Evolutionary conservation across 2,797 vertebrate species (phyloP).

Genomic region (Tragopan temminckii): DNA sequence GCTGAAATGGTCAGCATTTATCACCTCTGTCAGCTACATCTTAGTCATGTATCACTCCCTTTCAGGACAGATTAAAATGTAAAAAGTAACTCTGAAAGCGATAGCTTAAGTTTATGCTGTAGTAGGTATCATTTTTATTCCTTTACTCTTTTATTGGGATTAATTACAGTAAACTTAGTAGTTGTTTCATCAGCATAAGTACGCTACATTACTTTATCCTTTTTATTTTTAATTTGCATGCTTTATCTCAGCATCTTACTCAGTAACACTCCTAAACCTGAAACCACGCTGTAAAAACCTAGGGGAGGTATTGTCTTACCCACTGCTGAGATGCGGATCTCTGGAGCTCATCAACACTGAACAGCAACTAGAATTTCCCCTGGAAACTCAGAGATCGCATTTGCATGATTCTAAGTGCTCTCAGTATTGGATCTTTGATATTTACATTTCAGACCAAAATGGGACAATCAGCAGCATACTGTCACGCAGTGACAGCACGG

Average conservation of each 20-base stretch:
- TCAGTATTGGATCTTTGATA: accelerated
- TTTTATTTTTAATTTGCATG: neutral
- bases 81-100: neutral
- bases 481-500: neutral
- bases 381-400: accelerated
- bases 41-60: neutral
- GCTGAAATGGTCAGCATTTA: conserved; percentile 33
- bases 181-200: neutral
- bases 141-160: neutral
- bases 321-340: neutral
- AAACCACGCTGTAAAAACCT: neutral
- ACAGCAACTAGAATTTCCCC: neutral
- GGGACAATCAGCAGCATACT: neutral
- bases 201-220: neutral
- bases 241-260: neutral
- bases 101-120: neutral
- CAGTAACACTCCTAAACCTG: neutral
- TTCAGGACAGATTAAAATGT: neutral
- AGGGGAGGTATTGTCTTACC: neutral
- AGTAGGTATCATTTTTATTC: neutral
- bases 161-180: neutral
- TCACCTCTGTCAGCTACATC: neutral
- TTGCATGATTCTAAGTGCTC: neutral
- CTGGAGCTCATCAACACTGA: neutral
- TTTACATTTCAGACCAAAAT: neutral